Evolutionary conservation across 2,888 invertebrate species (phyloP).

Genomic region (Leistus spinibarbis): DNA sequence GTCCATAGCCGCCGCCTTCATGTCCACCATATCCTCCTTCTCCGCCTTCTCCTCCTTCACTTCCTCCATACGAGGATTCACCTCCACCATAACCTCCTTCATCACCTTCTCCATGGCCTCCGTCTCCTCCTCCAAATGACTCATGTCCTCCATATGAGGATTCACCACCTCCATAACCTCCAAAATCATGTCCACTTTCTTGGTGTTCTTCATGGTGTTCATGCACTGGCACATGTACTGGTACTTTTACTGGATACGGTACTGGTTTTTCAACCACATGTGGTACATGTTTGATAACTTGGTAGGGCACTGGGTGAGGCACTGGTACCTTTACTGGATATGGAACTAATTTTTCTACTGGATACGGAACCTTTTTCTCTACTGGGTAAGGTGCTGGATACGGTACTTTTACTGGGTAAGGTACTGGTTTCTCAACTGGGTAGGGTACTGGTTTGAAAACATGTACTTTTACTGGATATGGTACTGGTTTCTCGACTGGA

Average conservation of each 20-base stretch:
- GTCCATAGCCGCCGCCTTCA: slow-evolving; percentile 8
- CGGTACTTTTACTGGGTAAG: slow-evolving; percentile 75
- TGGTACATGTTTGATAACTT: slow-evolving; percentile 57
- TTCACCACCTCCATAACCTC: slow-evolving; percentile 47
- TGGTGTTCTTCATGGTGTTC: slow-evolving; percentile 53
- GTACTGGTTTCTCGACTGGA: slow-evolving; percentile 73
- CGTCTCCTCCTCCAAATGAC: slow-evolving; percentile 41
- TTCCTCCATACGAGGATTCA: slow-evolving; percentile 40
- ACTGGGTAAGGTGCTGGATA: slow-evolving; percentile 74
- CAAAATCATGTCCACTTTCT: slow-evolving; percentile 48
- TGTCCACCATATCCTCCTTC: slow-evolving; percentile 42
- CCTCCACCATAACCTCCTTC: slow-evolving; percentile 42
- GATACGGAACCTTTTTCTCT: slow-evolving; percentile 68
- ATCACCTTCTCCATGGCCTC: slow-evolving; percentile 31
- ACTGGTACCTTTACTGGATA: slow-evolving; percentile 65
- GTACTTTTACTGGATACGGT: slow-evolving; percentile 73
- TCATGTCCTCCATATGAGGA: slow-evolving; percentile 16
- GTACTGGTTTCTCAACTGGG: slow-evolving; percentile 79
- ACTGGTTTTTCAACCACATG: slow-evolving; percentile 62
- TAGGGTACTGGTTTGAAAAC: slow-evolving; percentile 74
- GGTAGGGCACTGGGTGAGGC: slow-evolving; percentile 69
- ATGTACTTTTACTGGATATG: slow-evolving; percentile 72
- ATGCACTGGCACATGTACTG: slow-evolving; percentile 67
- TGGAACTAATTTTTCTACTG: slow-evolving; percentile 72
- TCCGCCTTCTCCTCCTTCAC: slow-evolving; percentile 38